Evolutionary conservation across 2,797 vertebrate genomes (phyloP).

Genomic region (Brachymystax lenok): DNA sequence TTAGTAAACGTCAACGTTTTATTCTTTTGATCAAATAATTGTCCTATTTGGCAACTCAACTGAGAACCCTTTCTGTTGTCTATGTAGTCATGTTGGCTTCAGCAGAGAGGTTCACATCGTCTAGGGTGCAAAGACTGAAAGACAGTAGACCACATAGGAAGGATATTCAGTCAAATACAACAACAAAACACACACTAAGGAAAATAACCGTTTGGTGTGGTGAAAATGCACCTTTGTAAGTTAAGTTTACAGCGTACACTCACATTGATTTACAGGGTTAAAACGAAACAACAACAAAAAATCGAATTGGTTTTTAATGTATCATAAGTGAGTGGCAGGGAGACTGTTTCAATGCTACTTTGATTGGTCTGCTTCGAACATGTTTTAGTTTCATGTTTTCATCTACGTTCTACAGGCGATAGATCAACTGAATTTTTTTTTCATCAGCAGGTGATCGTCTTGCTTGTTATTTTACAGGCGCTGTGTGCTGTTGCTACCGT

Average conservation of each 20-base stretch:
- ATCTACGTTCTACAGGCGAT: too few species aligned
- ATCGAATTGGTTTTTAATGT: not conserved
- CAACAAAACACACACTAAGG: not conserved
- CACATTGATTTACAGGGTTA: constrained; percentile 6
- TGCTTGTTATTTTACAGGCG: not conserved
- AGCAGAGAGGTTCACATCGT: constrained; percentile 3
- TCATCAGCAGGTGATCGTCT: constrained; percentile 13
- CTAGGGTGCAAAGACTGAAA: not conserved
- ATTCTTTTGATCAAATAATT: constrained; percentile 19
- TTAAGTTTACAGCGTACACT: not conserved
- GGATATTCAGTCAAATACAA: not conserved
- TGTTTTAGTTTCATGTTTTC: not conserved
- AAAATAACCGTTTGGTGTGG: not conserved
- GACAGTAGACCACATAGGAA: not conserved
- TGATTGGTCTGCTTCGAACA: not conserved
- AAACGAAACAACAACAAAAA: not conserved
- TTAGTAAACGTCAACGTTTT: not conserved
- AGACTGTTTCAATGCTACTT: not conserved
- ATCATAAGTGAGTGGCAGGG: not conserved
- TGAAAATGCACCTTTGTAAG: constrained; percentile 17
- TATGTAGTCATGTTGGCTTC: constrained; percentile 18
- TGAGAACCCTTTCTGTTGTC: constrained; percentile 8
- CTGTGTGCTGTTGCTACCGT: not conserved
- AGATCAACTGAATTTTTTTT: not conserved
- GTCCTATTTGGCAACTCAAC: constrained; percentile 4